Evolutionary conservation across 2,888 invertebrate species (phyloP), one percentile per base, ranked within the genome.

Genomic region (Sipha maydis): DNA sequence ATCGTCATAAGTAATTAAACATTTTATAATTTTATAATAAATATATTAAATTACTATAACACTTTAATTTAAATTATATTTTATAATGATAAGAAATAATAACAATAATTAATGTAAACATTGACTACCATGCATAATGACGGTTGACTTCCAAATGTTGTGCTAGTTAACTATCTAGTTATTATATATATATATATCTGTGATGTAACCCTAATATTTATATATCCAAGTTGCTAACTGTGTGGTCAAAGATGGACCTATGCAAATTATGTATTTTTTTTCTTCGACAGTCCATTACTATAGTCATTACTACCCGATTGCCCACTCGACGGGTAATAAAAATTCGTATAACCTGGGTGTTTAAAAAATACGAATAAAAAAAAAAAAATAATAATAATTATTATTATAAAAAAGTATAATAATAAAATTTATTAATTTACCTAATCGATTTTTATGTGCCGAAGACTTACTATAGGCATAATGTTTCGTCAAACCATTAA

Each of bases 161-260:
- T n/a, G n/a, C n/a, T n/a, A n/a, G n/a, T n/a, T n/a, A n/a, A n/a
- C n/a, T n/a, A n/a, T n/a, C n/a, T n/a, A n/a, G n/a, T n/a, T n/a
- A n/a, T n/a, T n/a, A n/a, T n/a, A n/a, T n/a, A n/a, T n/a, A n/a
- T n/a, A n/a, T n/a, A n/a, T n/a, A n/a, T n/a, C n/a, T n/a, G n/a
- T n/a, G n/a, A n/a, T 34, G 4, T 34, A 34, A 34, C 78, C 71
- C n/a, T 79, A 86, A 86, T 86, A 77, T 54, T 38, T 56, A 73
- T 56, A 28, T 73, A 79, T 86, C 79, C 86, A 79, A 69, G 56
- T 79, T 79, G 79, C 79, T 73, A 71, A 79, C 54, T 56, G 79
- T 79, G 79, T 79, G 86, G 71, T 86, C 79, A 86, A 86, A 86
- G 86, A 86, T 86, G 71, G 69, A 86, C 79, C 56, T 79, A 79